phyloP scores from a whole-genome alignment of 2,113 vertebrate species.

The Microcebus tavaratra region DNA sequence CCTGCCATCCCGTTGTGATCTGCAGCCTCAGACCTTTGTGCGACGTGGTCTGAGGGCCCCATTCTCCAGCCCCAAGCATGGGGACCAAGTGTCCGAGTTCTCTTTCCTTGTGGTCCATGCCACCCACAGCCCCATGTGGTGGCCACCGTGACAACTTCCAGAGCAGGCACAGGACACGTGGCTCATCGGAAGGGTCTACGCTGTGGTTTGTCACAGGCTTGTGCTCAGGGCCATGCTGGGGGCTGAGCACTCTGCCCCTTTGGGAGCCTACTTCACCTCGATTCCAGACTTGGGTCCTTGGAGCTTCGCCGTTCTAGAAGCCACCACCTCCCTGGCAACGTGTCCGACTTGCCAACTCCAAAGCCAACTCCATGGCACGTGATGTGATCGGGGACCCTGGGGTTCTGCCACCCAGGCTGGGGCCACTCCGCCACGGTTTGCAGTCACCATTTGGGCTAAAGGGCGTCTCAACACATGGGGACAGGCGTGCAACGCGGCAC shows the following conservation, averaged over 20 bases:
- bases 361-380: accelerated
- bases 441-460: not conserved
- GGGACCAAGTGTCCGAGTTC: not conserved
- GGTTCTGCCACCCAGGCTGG: not conserved
- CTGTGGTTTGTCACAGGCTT: not conserved
- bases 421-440: not conserved
- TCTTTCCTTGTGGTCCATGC: not conserved
- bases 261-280: not conserved
- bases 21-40: not conserved
- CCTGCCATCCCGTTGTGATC: not conserved
- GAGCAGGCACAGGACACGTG: not conserved
- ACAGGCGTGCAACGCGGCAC: not conserved
- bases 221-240: not conserved
- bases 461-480: not conserved
- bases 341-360: too few species aligned
- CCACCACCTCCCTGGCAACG: not conserved
- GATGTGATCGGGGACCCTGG: not conserved
- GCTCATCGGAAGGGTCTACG: not conserved
- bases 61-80: not conserved
- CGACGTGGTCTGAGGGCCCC: accelerated
- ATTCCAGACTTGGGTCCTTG: not conserved
- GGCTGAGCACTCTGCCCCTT: not conserved
- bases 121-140: not conserved
- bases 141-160: not conserved
- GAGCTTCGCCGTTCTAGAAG: not conserved